Base-by-base conservation (phyloP, 1,140 invertebrate species). In the Drosophila orena region DNA sequence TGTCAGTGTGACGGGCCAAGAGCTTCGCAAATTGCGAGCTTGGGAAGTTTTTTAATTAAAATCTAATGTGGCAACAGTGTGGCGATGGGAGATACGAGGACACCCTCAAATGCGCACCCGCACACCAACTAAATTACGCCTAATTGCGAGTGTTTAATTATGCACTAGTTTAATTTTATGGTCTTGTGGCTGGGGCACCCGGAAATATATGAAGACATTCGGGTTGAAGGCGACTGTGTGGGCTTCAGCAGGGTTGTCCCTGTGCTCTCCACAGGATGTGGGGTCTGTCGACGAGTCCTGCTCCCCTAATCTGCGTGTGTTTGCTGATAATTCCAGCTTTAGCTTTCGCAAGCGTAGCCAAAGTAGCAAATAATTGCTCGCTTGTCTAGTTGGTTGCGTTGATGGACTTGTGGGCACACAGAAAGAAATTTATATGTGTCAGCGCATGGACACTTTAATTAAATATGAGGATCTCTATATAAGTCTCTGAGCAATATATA, bases 91-190 rank as follows among this genome's bases (percentile, higher is more conserved):
- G 34, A 46, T 49, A 62, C 20, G 15, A n/a, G 27, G 24, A 12
- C 69, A 50, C n/a, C 49, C 47, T 5, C 8, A n/a, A 17, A 22
- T 10, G 20, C 38, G 40, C 56, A 58, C 66, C 54, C 47, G 24
- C 24, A n/a, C 77, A 76, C 74, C 70, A 81, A 91, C 83, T 89
- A 91, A 91, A 91, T 91, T 91, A 91, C 89, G 81, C 85, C 89
- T 91, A 91, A 91, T 91, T 91, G 89, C 89, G 81, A 91, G 84
- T 91, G 89, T 91, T 91, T 91, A 91, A 91, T 91, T 91, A 91
- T 91, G 89, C 81, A 91, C 89, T 91, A 91, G 83, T 91, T 91
- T 89, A 84, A 91, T 91, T 91, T 91, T 80, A 91, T 91, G 81
- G 80, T 70, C 84, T 74, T 91, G 89, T 49, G 89, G 89, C 74